Evolutionary conservation across 2,113 vertebrate species (phyloP).

Genomic region (Symphodus melops): DNA sequence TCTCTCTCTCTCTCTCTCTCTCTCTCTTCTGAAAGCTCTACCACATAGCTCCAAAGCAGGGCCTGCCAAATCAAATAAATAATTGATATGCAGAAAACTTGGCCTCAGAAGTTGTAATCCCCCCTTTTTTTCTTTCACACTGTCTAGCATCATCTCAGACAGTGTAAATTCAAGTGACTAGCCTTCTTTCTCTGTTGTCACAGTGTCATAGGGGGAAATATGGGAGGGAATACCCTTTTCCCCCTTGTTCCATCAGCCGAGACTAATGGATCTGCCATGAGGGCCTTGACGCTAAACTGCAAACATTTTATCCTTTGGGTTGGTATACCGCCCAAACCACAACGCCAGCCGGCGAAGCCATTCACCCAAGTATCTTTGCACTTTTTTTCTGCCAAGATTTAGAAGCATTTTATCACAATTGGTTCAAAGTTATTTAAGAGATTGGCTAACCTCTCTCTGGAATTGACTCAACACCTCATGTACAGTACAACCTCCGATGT

Average conservation of each 20-base stretch:
- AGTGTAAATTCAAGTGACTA: constrained; percentile 7
- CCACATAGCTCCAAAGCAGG: not conserved
- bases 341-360: constrained; percentile 63
- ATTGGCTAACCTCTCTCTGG: constrained; percentile 26
- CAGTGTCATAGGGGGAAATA: constrained; percentile 36
- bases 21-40: not conserved
- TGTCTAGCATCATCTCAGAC: constrained; percentile 40
- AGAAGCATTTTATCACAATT: constrained; percentile 49
- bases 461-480: constrained; percentile 1
- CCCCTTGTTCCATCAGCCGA: constrained; percentile 59
- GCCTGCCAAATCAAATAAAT: not conserved
- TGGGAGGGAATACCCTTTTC: constrained; percentile 38
- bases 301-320: constrained; percentile 55
- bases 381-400: constrained; percentile 20
- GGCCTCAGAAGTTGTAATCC: not conserved
- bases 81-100: not conserved
- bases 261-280: constrained; percentile 77
- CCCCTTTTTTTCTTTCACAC: not conserved
- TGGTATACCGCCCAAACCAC: constrained; percentile 53
- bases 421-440: constrained; percentile 41
- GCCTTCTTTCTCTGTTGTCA: constrained; percentile 44
- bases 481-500: not conserved
- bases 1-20: too few relatives aligned
- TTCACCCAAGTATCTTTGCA: constrained; percentile 47
- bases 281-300: constrained; percentile 40